These are phyloP conservation scores for Rhopalosiphum padi DNA, from an alignment of 1,140 invertebrate species.

Conservation along the genomic window DNA sequence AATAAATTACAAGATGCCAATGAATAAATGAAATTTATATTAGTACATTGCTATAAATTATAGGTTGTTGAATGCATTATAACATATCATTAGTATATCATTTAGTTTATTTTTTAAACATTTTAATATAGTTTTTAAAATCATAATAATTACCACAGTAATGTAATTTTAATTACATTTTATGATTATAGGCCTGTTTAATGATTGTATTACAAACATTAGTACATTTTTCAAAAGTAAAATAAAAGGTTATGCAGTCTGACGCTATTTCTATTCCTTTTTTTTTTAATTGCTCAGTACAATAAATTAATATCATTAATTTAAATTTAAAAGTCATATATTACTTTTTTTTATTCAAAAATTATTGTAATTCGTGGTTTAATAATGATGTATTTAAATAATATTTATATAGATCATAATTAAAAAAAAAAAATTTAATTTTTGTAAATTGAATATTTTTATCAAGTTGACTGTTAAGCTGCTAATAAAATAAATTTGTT, in stretches of 20 bases:
- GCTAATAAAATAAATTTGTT: background rate
- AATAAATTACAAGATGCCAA: background rate
- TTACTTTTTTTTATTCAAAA: background rate
- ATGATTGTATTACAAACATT: background rate
- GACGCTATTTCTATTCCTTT: background rate
- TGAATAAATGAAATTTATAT: background rate
- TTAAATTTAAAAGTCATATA: background rate
- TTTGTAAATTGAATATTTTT: background rate
- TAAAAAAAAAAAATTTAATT: background rate
- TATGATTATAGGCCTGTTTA: background rate
- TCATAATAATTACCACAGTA: background rate
- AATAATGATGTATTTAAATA: background rate
- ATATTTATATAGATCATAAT: background rate
- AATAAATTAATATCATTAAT: background rate
- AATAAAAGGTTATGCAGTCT: background rate
- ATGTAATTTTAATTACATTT: background rate
- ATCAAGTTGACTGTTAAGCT: background rate
- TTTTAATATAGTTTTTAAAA: conserved; percentile 5
- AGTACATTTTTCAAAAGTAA: background rate
- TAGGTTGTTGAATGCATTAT: background rate
- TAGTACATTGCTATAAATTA: background rate
- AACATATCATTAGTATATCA: background rate
- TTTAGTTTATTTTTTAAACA: background rate
- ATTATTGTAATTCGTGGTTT: background rate
- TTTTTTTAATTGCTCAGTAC: background rate